Percentiles rank a stretch among this genome's conserved stretches.
These are phyloP conservation scores for Drosophila lini DNA, from an alignment of 1,140 invertebrate species.

Conservation along the genomic window DNA sequence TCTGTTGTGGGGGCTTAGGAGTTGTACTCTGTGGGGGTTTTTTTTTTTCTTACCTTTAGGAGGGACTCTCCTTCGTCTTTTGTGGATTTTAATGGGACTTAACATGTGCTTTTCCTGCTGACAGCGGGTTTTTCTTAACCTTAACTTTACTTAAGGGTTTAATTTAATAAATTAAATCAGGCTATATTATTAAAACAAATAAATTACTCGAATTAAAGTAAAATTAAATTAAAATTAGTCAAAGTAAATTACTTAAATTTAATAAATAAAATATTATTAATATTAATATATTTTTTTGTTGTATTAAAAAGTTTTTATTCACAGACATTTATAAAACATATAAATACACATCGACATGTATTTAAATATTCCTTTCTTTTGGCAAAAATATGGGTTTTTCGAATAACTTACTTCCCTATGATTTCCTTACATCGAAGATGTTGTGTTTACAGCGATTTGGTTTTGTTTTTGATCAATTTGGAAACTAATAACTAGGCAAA, in stretches of 20 bases:
- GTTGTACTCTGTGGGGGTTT: neutral
- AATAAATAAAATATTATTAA: neutral
- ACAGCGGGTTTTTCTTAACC: neutral
- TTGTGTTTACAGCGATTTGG: slow-evolving; percentile 32
- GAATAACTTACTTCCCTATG: slow-evolving; percentile 36
- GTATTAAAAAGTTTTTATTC: slow-evolving; percentile 28
- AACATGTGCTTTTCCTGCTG: neutral
- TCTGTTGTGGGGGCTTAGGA: neutral
- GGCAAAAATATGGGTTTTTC: slow-evolving; percentile 22
- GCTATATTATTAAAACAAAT: neutral
- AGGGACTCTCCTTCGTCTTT: neutral
- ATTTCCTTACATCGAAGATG: slow-evolving; percentile 36
- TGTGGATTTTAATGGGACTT: neutral
- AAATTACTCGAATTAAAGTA: no score
- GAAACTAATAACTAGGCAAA: slow-evolving; percentile 45
- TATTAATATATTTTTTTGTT: slow-evolving; percentile 5
- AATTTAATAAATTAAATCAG: neutral
- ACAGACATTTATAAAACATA: slow-evolving; percentile 37
- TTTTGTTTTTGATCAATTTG: slow-evolving; percentile 42
- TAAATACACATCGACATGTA: slow-evolving; percentile 39
- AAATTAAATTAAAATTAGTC: no score
- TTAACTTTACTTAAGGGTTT: neutral
- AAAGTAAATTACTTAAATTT: no score
- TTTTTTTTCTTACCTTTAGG: neutral
- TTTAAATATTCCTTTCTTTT: slow-evolving; percentile 32